Base-by-base conservation (phyloP, 2,797 vertebrate genomes). In the Anguilla obscura region DNA sequence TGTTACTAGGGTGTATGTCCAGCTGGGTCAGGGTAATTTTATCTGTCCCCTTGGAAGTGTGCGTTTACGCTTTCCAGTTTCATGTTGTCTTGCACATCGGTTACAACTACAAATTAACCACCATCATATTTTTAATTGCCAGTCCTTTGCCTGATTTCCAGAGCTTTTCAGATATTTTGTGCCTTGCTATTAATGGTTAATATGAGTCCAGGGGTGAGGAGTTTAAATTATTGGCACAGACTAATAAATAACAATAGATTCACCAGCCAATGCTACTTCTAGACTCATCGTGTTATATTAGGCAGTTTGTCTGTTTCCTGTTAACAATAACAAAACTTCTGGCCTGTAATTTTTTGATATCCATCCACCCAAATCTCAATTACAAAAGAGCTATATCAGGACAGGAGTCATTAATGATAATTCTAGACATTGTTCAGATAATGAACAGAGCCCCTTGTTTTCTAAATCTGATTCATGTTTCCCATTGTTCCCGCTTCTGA, bases 211-310 rank as follows among this genome's bases (percentile, higher is more conserved):
- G 76, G 56, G 54, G 36, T 83, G n/a, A 87, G 40, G 87, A 69
- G 87, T 85, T 91, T 90, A 94, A 88, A 91, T 91, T 87, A 93
- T 92, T 89, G 87, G 74, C 45, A 60, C 24, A 91, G 84, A 45
- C 54, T 87, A 58, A 88, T 5, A 40, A 79, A 40, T 89, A 90
- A 90, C 91, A 90, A 90, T 88, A 36, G 89, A 54, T 86, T 91
- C 88, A 89, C 89, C 63, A 48, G 86, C 82, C 79, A 85, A 7
- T 85, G 54, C 40, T 40, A 21, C 56, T 16, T 16, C 18, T 30
- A 6, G 84, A 85, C 56, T 82, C 50, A 0, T 56, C 10, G 14
- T 92, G 90, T 92, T 92, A 40, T 83, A 86, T 90, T 85, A 87
- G 91, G 90, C 90, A 85, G 60, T 85, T 79, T 1, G 86, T 90